A percentile compares a stretch with the other conserved stretches of the same genome.
Conservation (phyloP, 2,888 invertebrate species). For the Calameuta filiformis region DNA sequence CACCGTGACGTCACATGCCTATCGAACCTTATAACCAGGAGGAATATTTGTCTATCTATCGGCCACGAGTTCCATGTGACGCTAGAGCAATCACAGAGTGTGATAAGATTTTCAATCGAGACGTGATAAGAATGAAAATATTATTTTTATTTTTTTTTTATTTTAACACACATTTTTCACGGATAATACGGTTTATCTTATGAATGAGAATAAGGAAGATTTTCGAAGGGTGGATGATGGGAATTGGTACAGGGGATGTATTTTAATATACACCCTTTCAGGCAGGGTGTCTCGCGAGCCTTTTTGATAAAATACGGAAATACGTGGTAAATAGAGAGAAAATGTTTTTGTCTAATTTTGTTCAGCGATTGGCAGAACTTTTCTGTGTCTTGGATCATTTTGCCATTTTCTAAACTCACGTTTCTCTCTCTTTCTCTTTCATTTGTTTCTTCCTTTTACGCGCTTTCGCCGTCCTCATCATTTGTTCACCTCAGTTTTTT, state of each 20-base stretch:
- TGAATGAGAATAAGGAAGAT: not conserved
- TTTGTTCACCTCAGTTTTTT: not conserved
- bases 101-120: too few relatives aligned
- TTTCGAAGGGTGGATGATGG: not conserved
- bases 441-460: conserved; percentile 9
- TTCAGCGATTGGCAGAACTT: not conserved
- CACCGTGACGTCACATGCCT: too few relatives aligned
- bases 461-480: not conserved
- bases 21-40: too few relatives aligned
- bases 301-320: conserved; percentile 11
- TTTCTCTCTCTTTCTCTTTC: not conserved
- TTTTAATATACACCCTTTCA: too few relatives aligned
- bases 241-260: too few relatives aligned
- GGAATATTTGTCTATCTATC: too few relatives aligned
- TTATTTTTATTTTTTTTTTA: too few relatives aligned
- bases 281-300: too few relatives aligned
- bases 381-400: not conserved
- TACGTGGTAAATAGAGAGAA: conserved; percentile 32
- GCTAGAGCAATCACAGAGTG: too few relatives aligned
- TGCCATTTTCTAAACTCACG: conserved; percentile 1
- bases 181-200: not conserved
- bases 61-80: too few relatives aligned
- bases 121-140: too few relatives aligned
- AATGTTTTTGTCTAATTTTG: conserved; percentile 29
- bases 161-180: not conserved